phyloP scores from a whole-genome alignment of 2,888 invertebrate species.

The Antheraea assamensis region DNA sequence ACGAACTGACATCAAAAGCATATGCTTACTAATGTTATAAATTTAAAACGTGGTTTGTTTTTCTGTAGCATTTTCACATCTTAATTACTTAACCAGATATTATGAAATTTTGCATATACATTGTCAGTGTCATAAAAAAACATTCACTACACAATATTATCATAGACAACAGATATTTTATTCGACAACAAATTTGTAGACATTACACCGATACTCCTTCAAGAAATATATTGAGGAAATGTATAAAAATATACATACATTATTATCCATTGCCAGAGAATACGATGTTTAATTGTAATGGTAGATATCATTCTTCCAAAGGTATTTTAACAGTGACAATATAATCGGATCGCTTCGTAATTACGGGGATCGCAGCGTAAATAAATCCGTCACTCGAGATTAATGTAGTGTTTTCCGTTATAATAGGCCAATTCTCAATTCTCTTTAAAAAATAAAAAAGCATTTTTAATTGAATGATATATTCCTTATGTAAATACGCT shows the following conservation, averaged over 20 bases:
- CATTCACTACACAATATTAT: no score
- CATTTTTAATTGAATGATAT: background rate
- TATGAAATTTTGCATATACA: no score
- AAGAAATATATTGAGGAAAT: background rate
- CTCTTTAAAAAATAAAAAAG: background rate
- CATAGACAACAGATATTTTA: no score
- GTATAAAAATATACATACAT: background rate
- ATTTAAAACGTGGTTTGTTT: no score
- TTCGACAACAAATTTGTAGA: background rate
- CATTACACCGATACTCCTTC: background rate
- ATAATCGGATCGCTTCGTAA: conserved; percentile 19
- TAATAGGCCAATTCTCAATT: background rate
- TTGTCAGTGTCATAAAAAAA: no score
- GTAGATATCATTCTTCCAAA: conserved; percentile 7
- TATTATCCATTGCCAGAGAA: background rate
- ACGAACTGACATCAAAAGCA: no score
- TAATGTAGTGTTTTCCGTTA: conserved; percentile 1
- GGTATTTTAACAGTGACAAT: conserved; percentile 20
- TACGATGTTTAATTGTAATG: background rate
- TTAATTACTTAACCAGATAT: no score
- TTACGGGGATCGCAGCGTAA: conserved; percentile 22
- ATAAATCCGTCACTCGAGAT: conserved; percentile 35
- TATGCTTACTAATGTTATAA: no score
- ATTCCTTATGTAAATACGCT: no score
- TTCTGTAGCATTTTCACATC: no score